Evolutionary conservation across 2,888 invertebrate species (phyloP).

Genomic region (Drosophila limbata): DNA sequence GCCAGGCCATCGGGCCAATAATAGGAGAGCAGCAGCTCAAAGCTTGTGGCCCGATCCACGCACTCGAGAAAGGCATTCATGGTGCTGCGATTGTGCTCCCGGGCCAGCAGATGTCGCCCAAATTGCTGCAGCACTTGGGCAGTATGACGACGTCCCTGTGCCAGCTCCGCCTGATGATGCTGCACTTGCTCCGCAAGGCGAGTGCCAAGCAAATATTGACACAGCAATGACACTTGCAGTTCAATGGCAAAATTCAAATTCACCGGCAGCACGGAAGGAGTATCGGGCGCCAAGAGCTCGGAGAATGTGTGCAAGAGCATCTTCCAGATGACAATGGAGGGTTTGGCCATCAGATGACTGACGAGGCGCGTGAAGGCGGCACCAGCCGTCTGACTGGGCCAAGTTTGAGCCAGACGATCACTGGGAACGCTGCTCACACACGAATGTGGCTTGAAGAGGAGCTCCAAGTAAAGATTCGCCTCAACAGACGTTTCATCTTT

Average conservation of each 20-base stretch:
- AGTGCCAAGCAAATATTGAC: conserved; percentile 82
- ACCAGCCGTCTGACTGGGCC: conserved; percentile 81
- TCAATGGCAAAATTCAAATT: conserved; percentile 82
- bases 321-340: conserved; percentile 84
- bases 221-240: conserved; percentile 78
- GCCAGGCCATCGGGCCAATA: conserved; percentile 82
- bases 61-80: conserved; percentile 84
- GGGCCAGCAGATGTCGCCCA: conserved; percentile 75
- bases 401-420: conserved; percentile 58
- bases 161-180: conserved; percentile 70
- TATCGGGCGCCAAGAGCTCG: conserved; percentile 59
- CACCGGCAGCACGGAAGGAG: conserved; percentile 42
- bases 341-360: conserved; percentile 81
- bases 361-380: conserved; percentile 80
- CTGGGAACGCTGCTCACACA: not conserved
- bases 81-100: conserved; percentile 82
- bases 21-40: conserved; percentile 77
- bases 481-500: not conserved
- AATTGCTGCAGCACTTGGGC: conserved; percentile 74
- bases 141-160: conserved; percentile 66
- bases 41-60: conserved; percentile 70
- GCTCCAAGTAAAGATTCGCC: conserved; percentile 13
- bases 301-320: conserved; percentile 76
- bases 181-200: conserved; percentile 83
- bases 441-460: conserved; percentile 1